phyloP scores from a whole-genome alignment of 2,888 invertebrate genomes.

The Muscina levida region DNA sequence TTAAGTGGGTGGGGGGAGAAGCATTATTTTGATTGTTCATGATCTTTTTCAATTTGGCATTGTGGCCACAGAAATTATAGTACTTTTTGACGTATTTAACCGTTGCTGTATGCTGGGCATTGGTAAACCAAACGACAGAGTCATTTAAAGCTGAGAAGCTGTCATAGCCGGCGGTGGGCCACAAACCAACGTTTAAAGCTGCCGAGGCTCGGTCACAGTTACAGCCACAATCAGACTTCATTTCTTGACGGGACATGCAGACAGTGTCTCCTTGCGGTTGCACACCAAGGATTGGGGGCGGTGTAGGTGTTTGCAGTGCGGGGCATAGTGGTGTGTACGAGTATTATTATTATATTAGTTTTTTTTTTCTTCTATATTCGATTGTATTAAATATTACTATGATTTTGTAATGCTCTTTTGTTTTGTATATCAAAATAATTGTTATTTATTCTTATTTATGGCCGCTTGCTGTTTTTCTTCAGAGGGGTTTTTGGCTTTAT shows the following conservation, averaged over 20 bases:
- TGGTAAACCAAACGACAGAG: constrained; percentile 47
- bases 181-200: constrained; percentile 44
- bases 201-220: constrained; percentile 13
- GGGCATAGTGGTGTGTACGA: no score
- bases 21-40: constrained; percentile 66
- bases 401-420: constrained; percentile 55
- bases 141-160: constrained; percentile 65
- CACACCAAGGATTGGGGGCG: constrained; percentile 8
- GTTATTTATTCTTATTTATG: constrained; percentile 60
- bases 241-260: no score
- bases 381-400: constrained; percentile 60
- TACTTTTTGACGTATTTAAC: constrained; percentile 46
- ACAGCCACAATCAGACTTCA: constrained; percentile 14
- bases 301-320: constrained; percentile 42
- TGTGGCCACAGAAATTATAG: constrained; percentile 55
- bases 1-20: background rate
- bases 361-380: constrained; percentile 41
- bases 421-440: constrained; percentile 54
- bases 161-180: constrained; percentile 66
- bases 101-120: constrained; percentile 24
- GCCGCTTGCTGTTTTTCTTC: no score
- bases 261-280: no score
- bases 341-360: constrained; percentile 47
- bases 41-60: constrained; percentile 67
- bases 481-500: constrained; percentile 39